Conservation (phyloP, 2,797 vertebrate species). For the Neosilurus mollespiculum region DNA sequence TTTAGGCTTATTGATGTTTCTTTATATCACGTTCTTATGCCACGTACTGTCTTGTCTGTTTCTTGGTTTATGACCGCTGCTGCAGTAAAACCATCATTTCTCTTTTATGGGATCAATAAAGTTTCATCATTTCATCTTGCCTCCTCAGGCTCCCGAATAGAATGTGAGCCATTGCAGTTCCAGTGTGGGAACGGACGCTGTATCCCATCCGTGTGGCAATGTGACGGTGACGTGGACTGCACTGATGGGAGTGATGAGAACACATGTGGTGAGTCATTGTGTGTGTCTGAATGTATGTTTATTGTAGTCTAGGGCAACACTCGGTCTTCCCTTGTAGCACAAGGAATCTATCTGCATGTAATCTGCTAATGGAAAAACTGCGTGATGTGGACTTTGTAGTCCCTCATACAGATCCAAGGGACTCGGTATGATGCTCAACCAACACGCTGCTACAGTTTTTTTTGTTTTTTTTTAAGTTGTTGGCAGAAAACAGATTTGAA, state of each 20-base stretch:
- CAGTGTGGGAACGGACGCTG: conserved; percentile 94
- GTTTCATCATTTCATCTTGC: not conserved
- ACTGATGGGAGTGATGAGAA: conserved; percentile 89
- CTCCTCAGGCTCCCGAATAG: conserved; percentile 75
- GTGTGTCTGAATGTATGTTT: not conserved
- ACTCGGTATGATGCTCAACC: no score
- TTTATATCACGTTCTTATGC: no score
- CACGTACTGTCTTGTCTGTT: no score
- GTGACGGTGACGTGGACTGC: conserved; percentile 94
- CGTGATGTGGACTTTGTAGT: not conserved
- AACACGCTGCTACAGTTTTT: no score
- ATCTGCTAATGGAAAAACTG: not conserved
- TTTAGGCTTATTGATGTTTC: no score
- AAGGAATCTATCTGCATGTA: not conserved
- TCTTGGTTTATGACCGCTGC: no score
- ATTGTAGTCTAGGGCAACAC: not conserved
- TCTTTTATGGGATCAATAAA: not conserved
- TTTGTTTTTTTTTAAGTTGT: not conserved
- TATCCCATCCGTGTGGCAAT: conserved; percentile 91
- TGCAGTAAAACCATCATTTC: no score
- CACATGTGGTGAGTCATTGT: conserved; percentile 83
- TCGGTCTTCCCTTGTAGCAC: not conserved
- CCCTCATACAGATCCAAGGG: no score
- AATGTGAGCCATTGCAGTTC: conserved; percentile 90
- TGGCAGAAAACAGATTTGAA: not conserved